A percentile compares a stretch with the other conserved stretches of the same genome.
Conservation (phyloP, 1,140 invertebrate genomes). For the Panagrolaimus sp. region DNA sequence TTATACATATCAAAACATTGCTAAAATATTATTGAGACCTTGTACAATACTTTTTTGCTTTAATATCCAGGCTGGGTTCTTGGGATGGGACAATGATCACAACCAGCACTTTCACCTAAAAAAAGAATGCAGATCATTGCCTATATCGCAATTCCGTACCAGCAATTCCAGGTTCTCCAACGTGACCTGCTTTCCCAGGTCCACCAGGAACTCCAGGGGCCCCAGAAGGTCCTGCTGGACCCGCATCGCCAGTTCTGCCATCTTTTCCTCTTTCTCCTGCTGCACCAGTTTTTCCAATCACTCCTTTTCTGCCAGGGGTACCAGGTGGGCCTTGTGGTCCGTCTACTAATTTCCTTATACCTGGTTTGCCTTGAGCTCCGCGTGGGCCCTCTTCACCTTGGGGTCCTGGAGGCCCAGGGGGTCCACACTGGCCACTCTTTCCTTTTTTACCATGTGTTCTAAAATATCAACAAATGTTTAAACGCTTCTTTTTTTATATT, state of each 20-base stretch:
- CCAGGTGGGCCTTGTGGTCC: not conserved
- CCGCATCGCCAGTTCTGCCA: not conserved
- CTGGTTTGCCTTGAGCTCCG: too few relatives aligned
- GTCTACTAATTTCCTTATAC: not conserved
- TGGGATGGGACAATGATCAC: not conserved
- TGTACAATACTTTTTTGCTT: not conserved
- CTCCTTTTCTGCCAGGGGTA: not conserved
- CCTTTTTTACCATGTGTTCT: not conserved
- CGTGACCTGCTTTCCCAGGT: not conserved
- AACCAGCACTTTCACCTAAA: not conserved
- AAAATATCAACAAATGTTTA: too few relatives aligned
- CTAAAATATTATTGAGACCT: too few relatives aligned
- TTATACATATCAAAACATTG: too few relatives aligned
- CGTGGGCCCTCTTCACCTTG: too few relatives aligned
- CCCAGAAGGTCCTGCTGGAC: not conserved
- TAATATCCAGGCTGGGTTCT: conserved; percentile 1
- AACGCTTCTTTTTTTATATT: too few relatives aligned
- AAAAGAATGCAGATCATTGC: too few relatives aligned
- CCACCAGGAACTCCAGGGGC: not conserved
- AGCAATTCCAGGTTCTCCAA: not conserved
- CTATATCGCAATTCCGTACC: too few relatives aligned
- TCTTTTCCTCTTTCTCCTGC: not conserved
- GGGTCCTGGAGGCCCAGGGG: not conserved
- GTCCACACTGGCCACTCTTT: not conserved
- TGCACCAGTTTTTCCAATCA: not conserved